Evolutionary conservation across 1,140 invertebrate species (phyloP), one percentile per base, ranked within the genome.

Genomic region (Drosophila bipectinata): DNA sequence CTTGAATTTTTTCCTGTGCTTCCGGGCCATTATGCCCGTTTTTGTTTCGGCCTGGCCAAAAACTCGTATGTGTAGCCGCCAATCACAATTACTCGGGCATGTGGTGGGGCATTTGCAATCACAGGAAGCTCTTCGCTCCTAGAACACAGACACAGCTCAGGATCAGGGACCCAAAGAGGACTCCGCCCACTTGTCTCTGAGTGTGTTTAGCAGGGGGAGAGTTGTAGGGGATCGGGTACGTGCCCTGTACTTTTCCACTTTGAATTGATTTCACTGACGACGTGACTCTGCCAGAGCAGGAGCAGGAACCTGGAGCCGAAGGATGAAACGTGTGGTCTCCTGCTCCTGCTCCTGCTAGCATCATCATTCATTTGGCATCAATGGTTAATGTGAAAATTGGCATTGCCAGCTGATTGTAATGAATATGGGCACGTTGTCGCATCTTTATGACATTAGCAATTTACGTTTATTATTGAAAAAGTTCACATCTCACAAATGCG

Each of bases 351-450:
- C n/a, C 34, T 26, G n/a, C 45, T 57, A 44, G 72, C 61, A 84
- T 72, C 80, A 84, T 79, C 76, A 77, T 85, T 85, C 82, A 85
- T 85, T 85, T 73, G 64, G 73, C 79, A 77, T 83, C 82, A 79
- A 82, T 87, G 83, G 68, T 66, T 83, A 89, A 89, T 88, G 84
- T 48, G 79, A 67, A 87, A 88, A 83, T 83, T 79, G 83, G 58
- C 58, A 71, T 67, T 81, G 58, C 68, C n/a, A 57, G 72, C 64
- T 88, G 73, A 75, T 71, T 79, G 83, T 79, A 79, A 88, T 82
- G 71, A 72, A 85, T 81, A 85, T 67, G 57, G 61, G 56, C 79
- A 76, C 75, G 83, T 82, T 80, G 58, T 57, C 60, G 78, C 52
- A 60, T 83, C 69, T 77, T 84, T 83, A 77, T 83, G 84, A 64